Evolutionary conservation across 2,113 vertebrate genomes (phyloP).

Genomic region (Microtus montanus): DNA sequence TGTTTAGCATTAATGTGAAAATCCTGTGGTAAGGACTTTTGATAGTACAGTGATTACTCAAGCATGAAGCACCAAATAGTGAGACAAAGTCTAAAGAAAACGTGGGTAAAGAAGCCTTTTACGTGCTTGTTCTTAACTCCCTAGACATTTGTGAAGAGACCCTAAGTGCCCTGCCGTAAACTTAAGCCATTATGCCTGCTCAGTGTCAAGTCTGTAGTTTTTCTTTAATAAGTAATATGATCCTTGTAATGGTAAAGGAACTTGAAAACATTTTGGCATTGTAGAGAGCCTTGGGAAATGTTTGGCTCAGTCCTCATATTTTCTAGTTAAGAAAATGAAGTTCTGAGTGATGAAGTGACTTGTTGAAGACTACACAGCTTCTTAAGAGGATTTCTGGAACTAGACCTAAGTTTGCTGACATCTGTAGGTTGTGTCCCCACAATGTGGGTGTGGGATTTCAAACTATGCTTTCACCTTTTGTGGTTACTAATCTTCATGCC

Average conservation of each 20-base stretch:
- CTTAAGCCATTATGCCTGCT: neutral
- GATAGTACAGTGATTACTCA: slow-evolving; percentile 11
- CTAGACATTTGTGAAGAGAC: neutral
- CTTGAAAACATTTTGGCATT: slow-evolving; percentile 46
- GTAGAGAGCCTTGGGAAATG: slow-evolving; percentile 42
- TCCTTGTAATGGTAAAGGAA: slow-evolving; percentile 26
- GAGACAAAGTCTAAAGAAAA: slow-evolving; percentile 13
- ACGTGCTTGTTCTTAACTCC: neutral
- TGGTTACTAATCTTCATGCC: neutral
- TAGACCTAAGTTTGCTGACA: slow-evolving; percentile 42
- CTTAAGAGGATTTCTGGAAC: slow-evolving; percentile 57
- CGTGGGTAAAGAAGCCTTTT: neutral
- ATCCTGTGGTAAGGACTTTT: slow-evolving; percentile 13
- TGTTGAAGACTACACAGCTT: slow-evolving; percentile 56
- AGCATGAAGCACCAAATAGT: neutral
- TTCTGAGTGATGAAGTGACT: slow-evolving; percentile 56
- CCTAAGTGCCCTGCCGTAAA: neutral
- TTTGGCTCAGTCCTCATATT: slow-evolving; percentile 45
- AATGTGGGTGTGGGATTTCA: neutral
- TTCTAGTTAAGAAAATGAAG: slow-evolving; percentile 63
- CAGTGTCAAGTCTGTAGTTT: neutral
- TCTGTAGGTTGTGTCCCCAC: neutral
- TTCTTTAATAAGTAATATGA: neutral
- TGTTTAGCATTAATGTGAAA: neutral
- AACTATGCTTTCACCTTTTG: slow-evolving; percentile 37